These are phyloP conservation scores for Peromyscus polionotus DNA, from an alignment of 2,113 vertebrate genomes.

Conservation along the genomic window DNA sequence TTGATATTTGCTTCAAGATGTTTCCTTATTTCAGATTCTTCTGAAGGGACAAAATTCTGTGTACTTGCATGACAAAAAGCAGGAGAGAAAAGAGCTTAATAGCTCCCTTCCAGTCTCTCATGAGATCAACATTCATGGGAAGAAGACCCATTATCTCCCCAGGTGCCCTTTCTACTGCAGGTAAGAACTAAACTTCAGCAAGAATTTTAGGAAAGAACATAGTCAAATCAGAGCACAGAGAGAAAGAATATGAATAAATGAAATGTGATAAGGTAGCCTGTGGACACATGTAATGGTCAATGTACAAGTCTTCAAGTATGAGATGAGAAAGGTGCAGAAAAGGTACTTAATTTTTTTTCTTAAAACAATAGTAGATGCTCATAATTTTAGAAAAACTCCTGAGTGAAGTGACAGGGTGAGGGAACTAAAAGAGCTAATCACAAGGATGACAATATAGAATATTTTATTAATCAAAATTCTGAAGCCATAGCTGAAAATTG, in stretches of 20 bases:
- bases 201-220: neutral
- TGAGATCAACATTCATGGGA: neutral
- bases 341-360: neutral
- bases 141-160: neutral
- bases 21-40: accelerated
- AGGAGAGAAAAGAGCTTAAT: neutral
- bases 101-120: neutral
- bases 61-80: neutral
- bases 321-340: neutral
- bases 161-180: neutral
- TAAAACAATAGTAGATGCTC: neutral
- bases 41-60: neutral
- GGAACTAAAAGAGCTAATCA: neutral
- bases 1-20: neutral
- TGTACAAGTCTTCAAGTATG: neutral
- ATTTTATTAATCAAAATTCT: neutral
- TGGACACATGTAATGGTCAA: neutral
- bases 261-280: neutral
- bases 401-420: neutral
- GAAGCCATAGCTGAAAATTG: neutral
- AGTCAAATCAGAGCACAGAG: neutral
- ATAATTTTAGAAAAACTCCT: neutral
- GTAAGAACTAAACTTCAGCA: neutral
- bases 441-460: neutral
- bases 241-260: neutral